Evolutionary conservation across 2,797 vertebrate species (phyloP), one percentile per base, ranked within the genome.

Genomic region (Sebastolobus alascanus): DNA sequence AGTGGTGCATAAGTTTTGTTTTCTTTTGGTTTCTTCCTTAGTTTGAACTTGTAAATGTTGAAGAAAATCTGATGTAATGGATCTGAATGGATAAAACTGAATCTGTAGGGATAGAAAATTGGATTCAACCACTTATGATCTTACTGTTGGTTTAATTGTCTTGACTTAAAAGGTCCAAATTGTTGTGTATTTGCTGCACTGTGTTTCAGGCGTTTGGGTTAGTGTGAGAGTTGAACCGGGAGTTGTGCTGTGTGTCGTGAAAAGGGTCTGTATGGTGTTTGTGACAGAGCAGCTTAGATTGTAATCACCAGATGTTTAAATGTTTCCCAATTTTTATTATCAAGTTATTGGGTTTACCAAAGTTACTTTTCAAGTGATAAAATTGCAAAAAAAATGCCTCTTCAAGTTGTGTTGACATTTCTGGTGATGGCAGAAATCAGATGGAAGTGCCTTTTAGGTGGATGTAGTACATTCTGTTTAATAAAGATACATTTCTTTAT

Each of bases 361-460:
- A 68, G 40, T 60, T 35, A 4, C 6, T 66, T 66, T 71, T 58
- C 9, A 7, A 1, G 13, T 71, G 2, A 3, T 22, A 14, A 22
- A 43, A 67, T n/a, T 43, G 22, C 5, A 56, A 18, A 35, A 64
- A 46, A 46, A 46, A 20, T 1, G 6, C 5, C 2, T 79, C 3
- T 46, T 58, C 12, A 40, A 27, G 22, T 81, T 72, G 4, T 71
- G 6, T 33, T 75, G n/a, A 14, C 37, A 5, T 69, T 65, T 16
- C 12, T 54, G 35, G 52, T 74, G 8, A 6, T 59, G 20, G 52
- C 65, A 76, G 35, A 68, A 68, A 82, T 65, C 52, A 12, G 14
- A 69, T 14, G 43, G 31, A 83, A 87, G 89, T 89, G 87, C 86
- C 90, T 92, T 87, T 79, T 68, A 43, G 56, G 37, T 77, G 38